Evolutionary conservation across 2,888 invertebrate genomes (phyloP).

Genomic region (Parthenolecanium corni): DNA sequence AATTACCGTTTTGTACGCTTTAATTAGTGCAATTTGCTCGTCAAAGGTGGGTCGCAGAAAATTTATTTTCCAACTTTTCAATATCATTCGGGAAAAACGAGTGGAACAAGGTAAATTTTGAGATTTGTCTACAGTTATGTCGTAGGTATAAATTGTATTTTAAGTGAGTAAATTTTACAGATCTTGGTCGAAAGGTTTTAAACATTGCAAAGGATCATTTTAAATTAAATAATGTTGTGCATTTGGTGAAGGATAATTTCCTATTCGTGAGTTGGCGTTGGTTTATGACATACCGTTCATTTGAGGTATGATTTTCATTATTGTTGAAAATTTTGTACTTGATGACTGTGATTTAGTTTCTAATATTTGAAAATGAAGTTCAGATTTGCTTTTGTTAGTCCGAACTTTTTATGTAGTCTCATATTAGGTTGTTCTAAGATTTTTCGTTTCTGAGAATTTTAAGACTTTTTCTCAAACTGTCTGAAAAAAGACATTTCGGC

Average conservation of each 20-base stretch:
- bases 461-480: no score
- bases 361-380: no score
- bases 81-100: conserved; percentile 44
- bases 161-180: conserved; percentile 31
- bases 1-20: conserved; percentile 47
- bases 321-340: no score
- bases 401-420: no score
- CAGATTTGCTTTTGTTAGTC: no score
- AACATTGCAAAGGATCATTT: conserved; percentile 37
- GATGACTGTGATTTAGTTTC: no score
- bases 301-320: no score
- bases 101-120: conserved; percentile 7
- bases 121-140: not conserved
- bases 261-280: conserved; percentile 44
- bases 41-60: conserved; percentile 44
- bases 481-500: no score
- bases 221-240: conserved; percentile 35
- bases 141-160: not conserved
- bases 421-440: no score
- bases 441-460: no score
- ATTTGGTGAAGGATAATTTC: conserved; percentile 41
- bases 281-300: conserved; percentile 37
- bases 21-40: conserved; percentile 44
- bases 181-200: conserved; percentile 42
- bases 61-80: conserved; percentile 45